A percentile compares a stretch with the other conserved stretches of the same genome.
phyloP scores from a whole-genome alignment of 2,888 invertebrate species.

The Strigamia transsilvanica region DNA sequence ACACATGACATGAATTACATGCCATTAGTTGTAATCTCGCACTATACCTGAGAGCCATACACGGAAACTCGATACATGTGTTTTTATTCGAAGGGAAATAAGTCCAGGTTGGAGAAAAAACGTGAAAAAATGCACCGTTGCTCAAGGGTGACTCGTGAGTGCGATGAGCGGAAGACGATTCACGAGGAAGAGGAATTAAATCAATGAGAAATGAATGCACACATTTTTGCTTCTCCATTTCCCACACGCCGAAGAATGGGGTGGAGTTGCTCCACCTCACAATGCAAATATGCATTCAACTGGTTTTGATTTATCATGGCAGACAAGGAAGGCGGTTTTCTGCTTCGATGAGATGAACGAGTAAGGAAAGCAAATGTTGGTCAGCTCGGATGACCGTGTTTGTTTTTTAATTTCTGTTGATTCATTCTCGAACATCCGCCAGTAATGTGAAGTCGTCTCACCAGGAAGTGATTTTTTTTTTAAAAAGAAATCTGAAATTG shows the following conservation, averaged over 20 bases:
- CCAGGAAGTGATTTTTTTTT: neutral
- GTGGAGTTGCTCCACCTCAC: constrained; percentile 11
- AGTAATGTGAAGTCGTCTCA: neutral
- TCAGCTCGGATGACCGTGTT: neutral
- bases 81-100: too few species aligned
- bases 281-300: neutral
- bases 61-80: too few species aligned
- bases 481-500: too few species aligned
- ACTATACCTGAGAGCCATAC: too few species aligned
- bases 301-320: neutral
- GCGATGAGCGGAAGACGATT: constrained; percentile 16
- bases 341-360: neutral
- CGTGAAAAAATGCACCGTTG: constrained; percentile 2
- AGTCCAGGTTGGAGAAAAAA: neutral
- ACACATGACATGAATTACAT: too few species aligned
- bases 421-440: neutral
- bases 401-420: neutral
- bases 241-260: neutral
- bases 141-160: constrained; percentile 17
- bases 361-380: neutral
- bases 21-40: too few species aligned
- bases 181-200: constrained; percentile 5
- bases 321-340: neutral
- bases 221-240: neutral
- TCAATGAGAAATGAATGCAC: constrained; percentile 4